A percentile compares a stretch with the other conserved stretches of the same genome.
Evolutionary conservation across 35 echinoderm and acorn worm genomes (phyloP).

Genomic region (Ophiothrix spiculata): DNA sequence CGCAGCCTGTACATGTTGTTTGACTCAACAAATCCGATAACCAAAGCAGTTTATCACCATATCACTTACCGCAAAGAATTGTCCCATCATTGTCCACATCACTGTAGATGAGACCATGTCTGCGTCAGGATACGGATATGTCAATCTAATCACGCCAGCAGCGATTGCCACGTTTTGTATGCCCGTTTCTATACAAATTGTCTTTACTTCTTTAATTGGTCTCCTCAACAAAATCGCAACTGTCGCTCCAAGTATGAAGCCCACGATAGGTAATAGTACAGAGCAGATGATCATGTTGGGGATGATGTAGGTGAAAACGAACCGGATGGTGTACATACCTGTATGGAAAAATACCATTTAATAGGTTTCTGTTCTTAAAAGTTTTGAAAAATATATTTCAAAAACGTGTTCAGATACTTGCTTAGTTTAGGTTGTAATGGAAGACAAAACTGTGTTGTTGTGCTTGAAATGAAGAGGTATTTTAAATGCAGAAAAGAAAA

Average conservation of each 20-base stretch:
- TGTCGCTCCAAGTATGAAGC: conserved; percentile 19
- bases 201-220: conserved; percentile 19
- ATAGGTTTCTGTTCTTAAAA: too few relatives aligned
- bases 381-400: too few relatives aligned
- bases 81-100: conserved; percentile 22
- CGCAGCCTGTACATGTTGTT: background rate
- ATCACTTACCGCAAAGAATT: conserved; percentile 31
- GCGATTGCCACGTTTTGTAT: conserved; percentile 37
- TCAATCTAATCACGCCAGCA: conserved; percentile 21
- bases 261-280: conserved; percentile 22
- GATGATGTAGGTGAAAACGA: conserved; percentile 19
- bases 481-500: too few relatives aligned
- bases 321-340: conserved; percentile 36
- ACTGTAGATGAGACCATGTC: conserved; percentile 23
- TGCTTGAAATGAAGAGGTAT: too few relatives aligned
- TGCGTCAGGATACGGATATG: conserved; percentile 29
- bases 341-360: too few relatives aligned
- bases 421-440: too few relatives aligned
- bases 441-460: too few relatives aligned
- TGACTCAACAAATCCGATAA: background rate
- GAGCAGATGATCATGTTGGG: conserved; percentile 20
- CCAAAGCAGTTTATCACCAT: background rate
- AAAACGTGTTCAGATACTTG: too few relatives aligned
- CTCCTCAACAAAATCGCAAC: conserved; percentile 3
- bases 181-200: conserved; percentile 36